Evolutionary conservation across 1,140 invertebrate species (phyloP), one percentile per base, ranked within the genome.

Genomic region (Drosophila paulistorum): DNA sequence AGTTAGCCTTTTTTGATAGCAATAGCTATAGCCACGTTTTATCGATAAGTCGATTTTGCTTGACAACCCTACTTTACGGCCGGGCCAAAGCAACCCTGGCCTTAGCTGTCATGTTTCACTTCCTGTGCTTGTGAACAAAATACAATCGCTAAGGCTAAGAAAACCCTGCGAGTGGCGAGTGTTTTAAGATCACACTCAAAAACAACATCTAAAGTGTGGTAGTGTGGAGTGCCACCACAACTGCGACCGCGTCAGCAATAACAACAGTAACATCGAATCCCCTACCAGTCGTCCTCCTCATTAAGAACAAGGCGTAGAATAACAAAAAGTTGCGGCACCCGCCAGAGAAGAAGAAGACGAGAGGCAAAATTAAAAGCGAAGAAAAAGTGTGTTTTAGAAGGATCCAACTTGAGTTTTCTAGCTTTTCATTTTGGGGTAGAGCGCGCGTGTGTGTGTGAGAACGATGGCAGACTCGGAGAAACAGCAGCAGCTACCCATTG

Each of bases 181-280:
- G 82, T 87, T 92, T 92, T 89, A 85, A 91, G 89, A 86, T 87
- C 90, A 84, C 86, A 92, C 91, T 92, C 91, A 80, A 90, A 89
- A 87, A 90, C 75, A 91, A 87, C 87, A 91, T 90, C 89, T 76
- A 82, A 89, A 81, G 74, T 76, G 74, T 76, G 74, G 74, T 76
- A 76, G 83, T 87, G 90, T 90, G 90, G 90, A 90, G 90, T 90
- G 90, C 83, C 90, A 79, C 83, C 90, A 79, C 81, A 66, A 73
- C 81, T 79, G 79, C 67, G 81, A 66, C 80, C 75, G 71, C 78
- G 77, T 61, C 68, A 71, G 66, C 78, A 48, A 76, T 64, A 77
- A 77, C 37, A 74, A 37, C 69, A 77, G 69, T 70, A 75, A 58
- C 72, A 73, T 79, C 57, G 14, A 59, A 79, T 61, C 77, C 60